Evolutionary conservation across 2,797 vertebrate species (phyloP).

Genomic region (Chelidonichthys spinosus): DNA sequence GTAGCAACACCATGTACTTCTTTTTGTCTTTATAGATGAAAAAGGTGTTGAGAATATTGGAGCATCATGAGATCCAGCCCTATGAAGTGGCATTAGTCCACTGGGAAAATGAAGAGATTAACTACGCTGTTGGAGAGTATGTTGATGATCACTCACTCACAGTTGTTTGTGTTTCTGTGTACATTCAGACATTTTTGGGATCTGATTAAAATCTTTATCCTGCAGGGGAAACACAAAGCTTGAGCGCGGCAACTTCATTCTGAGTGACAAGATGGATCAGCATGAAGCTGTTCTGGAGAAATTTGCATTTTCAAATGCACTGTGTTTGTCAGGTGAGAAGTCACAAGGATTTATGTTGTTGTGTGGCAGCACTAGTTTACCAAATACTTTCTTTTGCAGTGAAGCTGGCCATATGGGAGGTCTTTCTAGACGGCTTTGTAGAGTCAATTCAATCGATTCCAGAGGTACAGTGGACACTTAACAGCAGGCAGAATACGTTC

Average conservation of each 20-base stretch:
- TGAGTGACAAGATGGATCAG: slow-evolving; percentile 86
- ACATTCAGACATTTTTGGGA: too few relatives aligned
- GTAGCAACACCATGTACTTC: rapidly evolving
- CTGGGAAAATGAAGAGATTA: slow-evolving; percentile 99
- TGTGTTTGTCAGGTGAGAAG: slow-evolving; percentile 93
- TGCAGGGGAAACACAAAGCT: slow-evolving; percentile 93
- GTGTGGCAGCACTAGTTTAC: background rate
- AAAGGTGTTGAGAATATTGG: slow-evolving; percentile 88
- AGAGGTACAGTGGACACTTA: slow-evolving; percentile 80
- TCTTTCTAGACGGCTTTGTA: slow-evolving; percentile 93
- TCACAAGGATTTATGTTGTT: background rate
- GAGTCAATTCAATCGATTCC: slow-evolving; percentile 98
- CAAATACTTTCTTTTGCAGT: slow-evolving; percentile 79
- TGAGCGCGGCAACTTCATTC: slow-evolving; percentile 90
- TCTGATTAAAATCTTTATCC: background rate
- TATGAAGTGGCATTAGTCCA: slow-evolving; percentile 96
- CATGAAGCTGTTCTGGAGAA: slow-evolving; percentile 92
- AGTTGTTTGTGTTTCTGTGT: background rate
- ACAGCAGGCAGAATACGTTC: slow-evolving; percentile 1
- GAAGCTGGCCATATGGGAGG: slow-evolving; percentile 98
- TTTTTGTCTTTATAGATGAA: slow-evolving; percentile 85
- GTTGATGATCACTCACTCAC: slow-evolving; percentile 30
- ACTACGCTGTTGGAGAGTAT: slow-evolving; percentile 90
- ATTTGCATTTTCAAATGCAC: slow-evolving; percentile 97
- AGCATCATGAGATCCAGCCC: slow-evolving; percentile 93